Evolutionary conservation across 2,113 vertebrate genomes (phyloP).

Genomic region (Hystrix brachyura): DNA sequence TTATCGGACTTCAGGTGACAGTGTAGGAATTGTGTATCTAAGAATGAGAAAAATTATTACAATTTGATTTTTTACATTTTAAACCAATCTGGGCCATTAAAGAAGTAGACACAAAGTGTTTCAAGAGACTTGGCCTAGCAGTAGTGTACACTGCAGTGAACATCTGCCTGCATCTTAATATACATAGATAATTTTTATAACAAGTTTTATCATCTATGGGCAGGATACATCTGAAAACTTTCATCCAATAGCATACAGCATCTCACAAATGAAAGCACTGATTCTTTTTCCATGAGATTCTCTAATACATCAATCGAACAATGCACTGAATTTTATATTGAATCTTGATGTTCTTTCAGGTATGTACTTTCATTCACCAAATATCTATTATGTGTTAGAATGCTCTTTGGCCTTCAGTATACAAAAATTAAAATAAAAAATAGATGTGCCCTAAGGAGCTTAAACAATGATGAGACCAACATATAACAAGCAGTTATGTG

Average conservation of each 20-base stretch:
- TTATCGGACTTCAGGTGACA: constrained; percentile 4
- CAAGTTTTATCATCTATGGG: background rate
- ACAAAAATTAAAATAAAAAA: constrained; percentile 47
- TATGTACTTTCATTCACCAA: background rate
- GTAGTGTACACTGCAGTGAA: background rate
- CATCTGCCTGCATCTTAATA: background rate
- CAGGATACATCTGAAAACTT: background rate
- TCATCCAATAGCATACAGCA: background rate
- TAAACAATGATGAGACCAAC: background rate
- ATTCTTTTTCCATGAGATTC: background rate
- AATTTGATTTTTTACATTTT: constrained; percentile 30
- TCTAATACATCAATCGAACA: background rate
- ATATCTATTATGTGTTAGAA: background rate
- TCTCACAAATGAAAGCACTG: constrained; percentile 19
- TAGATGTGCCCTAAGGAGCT: background rate
- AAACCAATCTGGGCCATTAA: background rate
- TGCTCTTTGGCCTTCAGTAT: background rate
- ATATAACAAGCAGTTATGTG: background rate
- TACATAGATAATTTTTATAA: background rate
- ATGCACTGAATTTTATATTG: constrained; percentile 21
- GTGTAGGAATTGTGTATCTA: background rate
- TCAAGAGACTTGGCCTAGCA: background rate
- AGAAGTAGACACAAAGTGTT: background rate
- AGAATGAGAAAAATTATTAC: constrained; percentile 1
- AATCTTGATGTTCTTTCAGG: constrained; percentile 31